Evolutionary conservation across 2,797 vertebrate species (phyloP).

Genomic region (Pantherophis vulpinus): DNA sequence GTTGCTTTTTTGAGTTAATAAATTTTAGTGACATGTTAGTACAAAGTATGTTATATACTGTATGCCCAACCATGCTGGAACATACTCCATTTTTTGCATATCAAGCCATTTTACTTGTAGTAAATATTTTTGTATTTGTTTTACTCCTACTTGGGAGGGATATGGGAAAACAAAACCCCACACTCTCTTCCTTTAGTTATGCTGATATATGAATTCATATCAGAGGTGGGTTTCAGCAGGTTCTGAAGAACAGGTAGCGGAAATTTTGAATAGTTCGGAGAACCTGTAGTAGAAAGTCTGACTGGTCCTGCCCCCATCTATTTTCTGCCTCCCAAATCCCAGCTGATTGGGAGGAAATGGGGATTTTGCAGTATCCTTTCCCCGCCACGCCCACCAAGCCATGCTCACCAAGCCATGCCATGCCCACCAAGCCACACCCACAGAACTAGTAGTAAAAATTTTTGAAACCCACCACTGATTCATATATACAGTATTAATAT

Average conservation of each 20-base stretch:
- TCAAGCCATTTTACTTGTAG: neutral
- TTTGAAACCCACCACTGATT: neutral
- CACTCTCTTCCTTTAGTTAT: neutral
- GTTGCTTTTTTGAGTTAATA: neutral
- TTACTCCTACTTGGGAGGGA: neutral
- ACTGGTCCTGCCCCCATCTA: too few relatives aligned
- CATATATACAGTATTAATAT: neutral
- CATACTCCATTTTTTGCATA: neutral
- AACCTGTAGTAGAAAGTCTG: too few relatives aligned
- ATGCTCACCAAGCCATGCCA: too few relatives aligned
- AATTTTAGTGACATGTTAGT: neutral
- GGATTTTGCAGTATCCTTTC: too few relatives aligned
- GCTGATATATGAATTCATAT: neutral
- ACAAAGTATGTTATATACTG: neutral
- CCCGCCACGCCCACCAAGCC: too few relatives aligned
- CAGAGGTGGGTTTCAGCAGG: too few relatives aligned
- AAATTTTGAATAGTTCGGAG: too few relatives aligned
- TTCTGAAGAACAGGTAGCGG: too few relatives aligned
- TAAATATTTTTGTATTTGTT: neutral
- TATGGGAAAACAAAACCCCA: neutral
- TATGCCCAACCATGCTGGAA: neutral
- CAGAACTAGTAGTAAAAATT: too few relatives aligned
- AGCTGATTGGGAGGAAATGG: too few relatives aligned
- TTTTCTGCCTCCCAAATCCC: too few relatives aligned
- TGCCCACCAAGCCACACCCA: too few relatives aligned